Evolutionary conservation across 2,797 vertebrate genomes (phyloP).

Genomic region (Dendrocincla tyrannina): DNA sequence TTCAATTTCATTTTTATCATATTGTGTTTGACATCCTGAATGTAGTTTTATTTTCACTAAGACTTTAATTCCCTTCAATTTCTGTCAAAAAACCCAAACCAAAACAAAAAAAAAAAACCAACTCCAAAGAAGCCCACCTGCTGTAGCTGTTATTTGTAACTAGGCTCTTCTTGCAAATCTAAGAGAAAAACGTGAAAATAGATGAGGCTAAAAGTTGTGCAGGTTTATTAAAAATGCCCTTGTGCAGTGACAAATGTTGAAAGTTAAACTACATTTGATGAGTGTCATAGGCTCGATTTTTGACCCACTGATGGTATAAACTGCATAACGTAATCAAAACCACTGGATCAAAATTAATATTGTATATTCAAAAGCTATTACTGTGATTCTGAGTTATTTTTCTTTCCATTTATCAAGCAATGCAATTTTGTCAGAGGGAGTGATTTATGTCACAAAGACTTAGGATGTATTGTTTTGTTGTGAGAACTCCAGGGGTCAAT

Average conservation of each 20-base stretch:
- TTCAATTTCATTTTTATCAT: neutral
- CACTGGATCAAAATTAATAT: neutral
- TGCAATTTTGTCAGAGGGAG: neutral
- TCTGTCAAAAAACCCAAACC: neutral
- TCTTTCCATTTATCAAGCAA: neutral
- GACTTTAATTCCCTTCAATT: neutral
- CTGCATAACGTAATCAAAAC: neutral
- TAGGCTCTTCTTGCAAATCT: neutral
- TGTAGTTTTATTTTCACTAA: neutral
- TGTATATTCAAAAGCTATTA: neutral
- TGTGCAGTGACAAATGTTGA: neutral
- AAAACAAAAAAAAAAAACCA: neutral
- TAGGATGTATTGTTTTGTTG: neutral
- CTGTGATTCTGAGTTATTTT: neutral
- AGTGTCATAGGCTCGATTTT: neutral
- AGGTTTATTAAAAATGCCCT: neutral
- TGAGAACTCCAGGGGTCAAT: neutral
- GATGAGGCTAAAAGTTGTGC: neutral
- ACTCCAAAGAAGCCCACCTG: fast-evolving
- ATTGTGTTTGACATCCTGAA: neutral
- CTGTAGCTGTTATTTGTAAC: neutral
- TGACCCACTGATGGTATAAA: neutral
- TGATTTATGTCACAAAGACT: neutral
- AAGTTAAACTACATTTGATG: neutral
- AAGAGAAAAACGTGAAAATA: neutral